These are phyloP conservation scores for Heliconius erato DNA, from an alignment of 2,888 invertebrate genomes.

Conservation along the genomic window DNA sequence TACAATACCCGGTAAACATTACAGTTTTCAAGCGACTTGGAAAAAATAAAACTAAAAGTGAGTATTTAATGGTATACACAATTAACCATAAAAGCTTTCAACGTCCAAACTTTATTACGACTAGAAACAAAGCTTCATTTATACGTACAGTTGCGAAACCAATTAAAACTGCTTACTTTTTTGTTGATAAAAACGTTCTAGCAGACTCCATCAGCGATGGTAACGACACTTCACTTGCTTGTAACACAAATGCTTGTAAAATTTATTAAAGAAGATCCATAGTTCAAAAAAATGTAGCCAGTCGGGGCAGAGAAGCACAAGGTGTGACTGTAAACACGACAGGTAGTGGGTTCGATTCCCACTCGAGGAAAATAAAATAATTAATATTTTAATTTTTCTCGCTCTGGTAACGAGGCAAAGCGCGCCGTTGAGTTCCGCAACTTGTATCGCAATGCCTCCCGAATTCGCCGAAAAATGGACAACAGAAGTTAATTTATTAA, in stretches of 20 bases:
- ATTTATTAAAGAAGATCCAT: background rate
- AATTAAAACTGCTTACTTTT: conserved; percentile 25
- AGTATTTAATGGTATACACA: conserved; percentile 9
- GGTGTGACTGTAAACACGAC: no score
- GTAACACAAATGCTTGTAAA: background rate
- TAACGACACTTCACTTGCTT: background rate
- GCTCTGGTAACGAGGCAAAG: no score
- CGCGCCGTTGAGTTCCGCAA: no score
- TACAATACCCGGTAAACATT: no score
- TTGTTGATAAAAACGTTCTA: background rate
- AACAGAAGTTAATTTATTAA: no score
- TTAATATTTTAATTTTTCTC: no score
- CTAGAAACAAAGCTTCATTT: conserved; percentile 19
- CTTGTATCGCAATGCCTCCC: no score
- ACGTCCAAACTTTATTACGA: conserved; percentile 28
- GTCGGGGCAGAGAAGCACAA: no score
- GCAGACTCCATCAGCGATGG: conserved; percentile 1
- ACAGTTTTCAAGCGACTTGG: background rate
- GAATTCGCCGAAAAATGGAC: no score
- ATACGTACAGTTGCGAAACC: conserved; percentile 4
- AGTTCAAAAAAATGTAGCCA: background rate
- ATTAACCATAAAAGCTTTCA: conserved; percentile 16
- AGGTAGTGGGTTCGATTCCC: no score
- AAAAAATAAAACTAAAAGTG: conserved; percentile 7
- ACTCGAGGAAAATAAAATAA: no score